Evolutionary conservation across 2,888 invertebrate species (phyloP).

Genomic region (Drosophila anceps): DNA sequence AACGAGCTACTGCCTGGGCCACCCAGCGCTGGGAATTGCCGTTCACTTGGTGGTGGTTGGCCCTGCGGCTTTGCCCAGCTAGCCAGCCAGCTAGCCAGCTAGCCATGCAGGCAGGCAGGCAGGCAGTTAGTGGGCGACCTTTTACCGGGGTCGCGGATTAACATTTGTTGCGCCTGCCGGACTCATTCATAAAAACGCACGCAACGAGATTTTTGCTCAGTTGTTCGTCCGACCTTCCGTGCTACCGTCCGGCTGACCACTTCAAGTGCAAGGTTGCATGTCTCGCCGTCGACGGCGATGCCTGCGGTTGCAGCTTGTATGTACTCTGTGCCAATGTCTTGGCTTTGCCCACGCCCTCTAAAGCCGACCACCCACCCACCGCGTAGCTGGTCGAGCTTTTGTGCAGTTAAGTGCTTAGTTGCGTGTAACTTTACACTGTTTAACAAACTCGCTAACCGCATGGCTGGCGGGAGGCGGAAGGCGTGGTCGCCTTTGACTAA

Average conservation of each 20-base stretch:
- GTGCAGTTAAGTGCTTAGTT: constrained; percentile 80
- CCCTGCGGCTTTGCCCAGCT: constrained; percentile 27
- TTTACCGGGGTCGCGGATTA: constrained; percentile 69
- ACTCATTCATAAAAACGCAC: constrained; percentile 78
- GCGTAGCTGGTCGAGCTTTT: constrained; percentile 56
- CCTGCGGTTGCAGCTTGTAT: constrained; percentile 62
- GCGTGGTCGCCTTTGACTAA: constrained; percentile 51
- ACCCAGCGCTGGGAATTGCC: constrained; percentile 28
- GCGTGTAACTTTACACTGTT: constrained; percentile 80
- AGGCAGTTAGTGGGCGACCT: constrained; percentile 51
- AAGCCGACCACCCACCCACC: background rate
- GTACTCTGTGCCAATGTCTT: constrained; percentile 25
- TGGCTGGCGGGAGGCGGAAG: constrained; percentile 9
- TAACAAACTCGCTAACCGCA: constrained; percentile 71
- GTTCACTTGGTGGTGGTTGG: constrained; percentile 23
- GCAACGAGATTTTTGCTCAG: constrained; percentile 50
- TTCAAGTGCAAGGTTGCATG: constrained; percentile 50
- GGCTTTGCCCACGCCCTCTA: background rate
- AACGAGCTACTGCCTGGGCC: constrained; percentile 28
- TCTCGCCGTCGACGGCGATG: constrained; percentile 28
- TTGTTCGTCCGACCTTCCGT: background rate
- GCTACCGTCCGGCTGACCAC: constrained; percentile 23
- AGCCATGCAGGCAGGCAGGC: constrained; percentile 22
- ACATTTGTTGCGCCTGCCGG: constrained; percentile 69
- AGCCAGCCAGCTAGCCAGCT: constrained; percentile 16